Percentiles rank a stretch among this genome's conserved stretches.
Evolutionary conservation across 1,140 invertebrate genomes (phyloP).

Genomic region (Nephila pilipes): DNA sequence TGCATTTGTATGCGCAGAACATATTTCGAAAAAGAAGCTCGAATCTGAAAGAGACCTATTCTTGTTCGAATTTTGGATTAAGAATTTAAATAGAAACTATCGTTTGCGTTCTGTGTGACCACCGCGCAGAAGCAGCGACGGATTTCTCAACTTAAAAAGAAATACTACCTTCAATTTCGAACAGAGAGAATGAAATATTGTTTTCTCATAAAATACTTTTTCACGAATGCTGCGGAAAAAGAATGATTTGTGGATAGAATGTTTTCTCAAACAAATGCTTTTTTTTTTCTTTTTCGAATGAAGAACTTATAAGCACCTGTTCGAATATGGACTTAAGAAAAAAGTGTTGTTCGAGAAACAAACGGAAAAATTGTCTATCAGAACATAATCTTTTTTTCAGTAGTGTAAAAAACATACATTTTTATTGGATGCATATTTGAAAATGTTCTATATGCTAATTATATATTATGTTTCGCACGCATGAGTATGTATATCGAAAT

Average conservation of each 20-base stretch:
- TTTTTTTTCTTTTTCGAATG: not conserved
- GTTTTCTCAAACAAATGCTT: conserved; percentile 11
- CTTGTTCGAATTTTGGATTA: conserved; percentile 53
- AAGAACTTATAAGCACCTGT: not conserved
- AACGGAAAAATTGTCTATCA: not conserved
- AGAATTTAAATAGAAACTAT: conserved; percentile 64
- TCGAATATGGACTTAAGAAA: not conserved
- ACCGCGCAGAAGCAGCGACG: not conserved
- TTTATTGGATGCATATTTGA: not conserved
- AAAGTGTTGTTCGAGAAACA: not conserved
- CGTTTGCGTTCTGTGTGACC: not conserved
- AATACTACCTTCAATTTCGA: not conserved
- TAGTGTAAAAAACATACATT: not conserved
- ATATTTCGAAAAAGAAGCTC: not conserved
- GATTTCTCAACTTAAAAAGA: conserved; percentile 40
- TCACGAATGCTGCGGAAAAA: not conserved
- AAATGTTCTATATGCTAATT: conserved; percentile 7
- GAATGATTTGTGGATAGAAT: not conserved
- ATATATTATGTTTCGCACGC: not conserved
- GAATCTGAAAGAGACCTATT: not conserved
- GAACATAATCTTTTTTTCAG: not conserved
- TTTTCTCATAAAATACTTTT: conserved; percentile 1
- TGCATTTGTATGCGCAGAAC: conserved; percentile 33
- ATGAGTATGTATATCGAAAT: too few relatives aligned
- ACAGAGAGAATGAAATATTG: not conserved